Conservation (phyloP, 2,797 vertebrate genomes). For the Enteromius paludinosus region DNA sequence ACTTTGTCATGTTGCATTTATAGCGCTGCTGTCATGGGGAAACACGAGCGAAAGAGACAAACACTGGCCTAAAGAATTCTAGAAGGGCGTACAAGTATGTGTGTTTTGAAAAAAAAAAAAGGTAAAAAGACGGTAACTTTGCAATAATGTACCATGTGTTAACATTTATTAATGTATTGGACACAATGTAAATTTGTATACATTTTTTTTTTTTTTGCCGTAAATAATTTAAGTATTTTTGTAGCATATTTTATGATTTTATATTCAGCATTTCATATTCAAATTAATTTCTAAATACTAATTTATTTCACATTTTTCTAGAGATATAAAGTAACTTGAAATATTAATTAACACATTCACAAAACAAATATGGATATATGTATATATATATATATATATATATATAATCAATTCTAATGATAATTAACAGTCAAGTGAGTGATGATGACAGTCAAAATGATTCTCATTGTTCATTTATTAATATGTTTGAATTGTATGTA, state of each 20-base stretch:
- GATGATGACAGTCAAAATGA: neutral
- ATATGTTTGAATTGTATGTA: neutral
- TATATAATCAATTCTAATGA: neutral
- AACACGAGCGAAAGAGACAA: constrained; percentile 40
- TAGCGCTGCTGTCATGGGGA: constrained; percentile 66
- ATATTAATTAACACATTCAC: neutral
- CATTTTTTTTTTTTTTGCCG: neutral
- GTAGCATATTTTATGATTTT: neutral
- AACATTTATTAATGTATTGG: neutral
- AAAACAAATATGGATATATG: neutral
- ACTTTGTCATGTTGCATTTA: constrained; percentile 71
- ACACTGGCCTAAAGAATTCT: constrained; percentile 24
- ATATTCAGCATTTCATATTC: neutral
- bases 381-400: too few relatives aligned
- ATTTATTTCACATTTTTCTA: neutral
- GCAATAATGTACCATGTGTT: neutral
- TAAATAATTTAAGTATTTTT: neutral
- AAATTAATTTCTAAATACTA: neutral
- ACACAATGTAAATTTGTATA: neutral
- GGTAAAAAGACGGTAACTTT: neutral
- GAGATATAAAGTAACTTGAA: neutral
- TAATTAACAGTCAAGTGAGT: neutral
- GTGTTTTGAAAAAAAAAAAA: neutral
- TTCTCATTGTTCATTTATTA: constrained; percentile 5
- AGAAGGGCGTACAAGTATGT: constrained; percentile 4